Evolutionary conservation across 2,113 vertebrate genomes (phyloP), one percentile per base, ranked within the genome.

Genomic region (Myxocyprinus asiaticus): DNA sequence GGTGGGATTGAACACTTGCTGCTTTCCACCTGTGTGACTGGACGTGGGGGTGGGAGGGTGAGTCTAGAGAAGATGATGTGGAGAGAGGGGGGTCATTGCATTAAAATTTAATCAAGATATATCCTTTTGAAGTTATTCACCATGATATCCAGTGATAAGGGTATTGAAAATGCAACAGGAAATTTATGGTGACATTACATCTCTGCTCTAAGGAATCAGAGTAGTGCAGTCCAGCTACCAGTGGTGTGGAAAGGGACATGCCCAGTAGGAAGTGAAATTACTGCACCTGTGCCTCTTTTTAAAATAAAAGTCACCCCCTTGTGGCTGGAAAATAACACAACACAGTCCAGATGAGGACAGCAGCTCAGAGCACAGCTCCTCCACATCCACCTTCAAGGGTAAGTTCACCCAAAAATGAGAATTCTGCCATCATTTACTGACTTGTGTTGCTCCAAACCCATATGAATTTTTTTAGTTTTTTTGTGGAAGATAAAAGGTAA

Each of bases 341-440:
- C 79, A 83, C 79, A 83, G 15, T 7, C 11, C 10, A 9, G 6
- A n/a, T n/a, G 6, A 68, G 47, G 98, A 99, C 83, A 99, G 97
- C 91, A 98, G 97, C 88, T 99, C 98, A 0, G 98, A 99, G 86
- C 97, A 98, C 73, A 99, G 98, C 90, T 99, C 98, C 47, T 97
- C 96, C 90, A 99, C 97, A 81, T 99, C 98, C 17, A 22, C 47
- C 45, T 7, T 69, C 22, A 33, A 33, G 22, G 22, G 1, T 33
- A 33, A 33, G 22, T 33, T 33, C 22, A 33, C 22, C 22, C 22
- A 33, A 33, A 33, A 33, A 33, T 33, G 22, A 3, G 22, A 33
- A 33, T 33, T 1, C 22, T 33, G 22, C 22, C 22, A 33, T 33
- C 22, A 33, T 33, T 33, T 33, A 33, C 22, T 33, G 22, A 33